Conservation (phyloP, 2,113 vertebrate genomes). For the Neodontobutis hainanensis region DNA sequence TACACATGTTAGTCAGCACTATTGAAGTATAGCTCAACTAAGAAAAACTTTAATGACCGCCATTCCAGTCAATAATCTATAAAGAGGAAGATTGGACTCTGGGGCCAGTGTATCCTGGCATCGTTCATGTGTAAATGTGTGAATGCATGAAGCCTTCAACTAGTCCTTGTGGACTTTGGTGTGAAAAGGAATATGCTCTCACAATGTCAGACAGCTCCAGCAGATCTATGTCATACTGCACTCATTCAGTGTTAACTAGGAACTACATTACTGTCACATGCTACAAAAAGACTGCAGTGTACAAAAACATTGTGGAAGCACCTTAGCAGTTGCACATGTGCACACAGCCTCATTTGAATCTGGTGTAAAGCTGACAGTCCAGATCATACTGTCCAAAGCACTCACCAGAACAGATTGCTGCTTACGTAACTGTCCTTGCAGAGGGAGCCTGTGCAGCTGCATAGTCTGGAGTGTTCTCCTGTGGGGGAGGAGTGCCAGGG, state of each 20-base stretch:
- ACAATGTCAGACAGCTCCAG: background rate
- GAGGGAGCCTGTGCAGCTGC: constrained; percentile 56
- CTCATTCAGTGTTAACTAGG: too few relatives aligned
- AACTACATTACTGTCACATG: too few relatives aligned
- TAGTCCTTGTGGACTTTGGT: constrained; percentile 18
- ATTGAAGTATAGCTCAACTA: background rate
- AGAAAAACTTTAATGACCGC: too few relatives aligned
- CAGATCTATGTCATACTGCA: background rate
- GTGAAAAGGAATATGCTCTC: constrained; percentile 15
- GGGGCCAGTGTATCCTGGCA: constrained; percentile 46
- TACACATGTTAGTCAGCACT: background rate
- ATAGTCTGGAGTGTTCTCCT: constrained; percentile 10
- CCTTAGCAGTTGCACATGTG: background rate
- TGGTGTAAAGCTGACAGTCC: background rate
- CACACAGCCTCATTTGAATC: too few relatives aligned
- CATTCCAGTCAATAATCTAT: too few relatives aligned
- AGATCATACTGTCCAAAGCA: constrained; percentile 9
- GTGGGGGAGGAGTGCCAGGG: constrained; percentile 1
- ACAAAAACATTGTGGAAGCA: background rate
- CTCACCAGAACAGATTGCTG: constrained; percentile 26
- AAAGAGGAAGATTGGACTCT: background rate
- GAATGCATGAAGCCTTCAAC: constrained; percentile 33
- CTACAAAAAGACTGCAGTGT: background rate
- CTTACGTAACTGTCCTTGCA: constrained; percentile 73
- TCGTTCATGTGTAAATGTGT: constrained; percentile 52